Evolutionary conservation across 2,797 vertebrate species (phyloP).

Genomic region (Megaceryle alcyon): DNA sequence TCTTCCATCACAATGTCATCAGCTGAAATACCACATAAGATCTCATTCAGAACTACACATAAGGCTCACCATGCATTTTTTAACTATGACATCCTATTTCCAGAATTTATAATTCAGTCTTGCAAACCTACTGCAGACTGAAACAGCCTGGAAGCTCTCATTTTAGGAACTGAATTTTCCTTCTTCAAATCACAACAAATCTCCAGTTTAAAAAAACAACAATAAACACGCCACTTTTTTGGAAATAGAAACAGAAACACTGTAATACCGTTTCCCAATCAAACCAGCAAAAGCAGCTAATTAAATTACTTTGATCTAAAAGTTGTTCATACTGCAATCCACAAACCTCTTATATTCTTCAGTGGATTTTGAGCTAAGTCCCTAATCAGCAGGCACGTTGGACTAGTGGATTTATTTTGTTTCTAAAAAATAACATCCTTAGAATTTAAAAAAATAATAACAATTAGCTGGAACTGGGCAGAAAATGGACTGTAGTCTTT

Average conservation of each 20-base stretch:
- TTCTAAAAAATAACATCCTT: neutral
- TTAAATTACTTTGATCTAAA: neutral
- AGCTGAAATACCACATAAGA: neutral
- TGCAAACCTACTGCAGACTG: neutral
- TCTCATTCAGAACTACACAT: neutral
- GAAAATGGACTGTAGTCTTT: neutral
- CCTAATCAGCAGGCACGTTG: neutral
- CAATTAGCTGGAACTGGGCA: neutral
- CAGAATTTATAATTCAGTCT: neutral
- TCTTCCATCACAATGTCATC: neutral
- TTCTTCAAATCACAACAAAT: neutral
- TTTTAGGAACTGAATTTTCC: neutral
- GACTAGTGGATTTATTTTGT: neutral
- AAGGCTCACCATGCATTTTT: neutral
- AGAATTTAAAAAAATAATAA: neutral
- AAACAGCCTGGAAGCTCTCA: constrained; percentile 21
- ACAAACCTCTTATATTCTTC: neutral
- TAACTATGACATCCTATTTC: neutral
- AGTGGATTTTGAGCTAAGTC: neutral
- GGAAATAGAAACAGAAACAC: neutral
- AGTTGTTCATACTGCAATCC: neutral
- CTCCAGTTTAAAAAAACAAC: neutral
- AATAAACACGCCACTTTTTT: neutral
- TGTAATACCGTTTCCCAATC: neutral
- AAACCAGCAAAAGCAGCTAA: neutral